Percentiles rank a stretch among this genome's conserved stretches.
Conservation (phyloP, 1,140 invertebrate genomes). For the Apis mellifera region Amel_HAv3.1 CM009935.2:6580001-6580500, state of each 20-base stretch:
- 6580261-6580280: slow-evolving; percentile 15
- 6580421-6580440: background rate
- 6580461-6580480: background rate
- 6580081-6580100: slow-evolving; percentile 17
- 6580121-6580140: slow-evolving; percentile 67
- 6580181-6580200: slow-evolving; percentile 67
- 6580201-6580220: slow-evolving; percentile 54
- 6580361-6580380: background rate
- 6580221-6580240: slow-evolving; percentile 60
- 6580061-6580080: slow-evolving; percentile 7
- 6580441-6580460: background rate
- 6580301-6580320: slow-evolving; percentile 24
- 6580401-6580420: background rate
- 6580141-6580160: slow-evolving; percentile 71
- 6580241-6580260: slow-evolving; percentile 45
- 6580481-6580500: background rate
- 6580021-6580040: background rate
- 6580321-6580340: background rate
- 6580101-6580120: slow-evolving; percentile 64
- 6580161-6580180: slow-evolving; percentile 67
- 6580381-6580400: slow-evolving; percentile 14
- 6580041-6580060: background rate
- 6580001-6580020: background rate
- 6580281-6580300: background rate
- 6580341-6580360: background rate